These are phyloP conservation scores for Rhagoletis zephyria DNA, from an alignment of 1,140 invertebrate genomes.

Conservation along the genomic window DNA sequence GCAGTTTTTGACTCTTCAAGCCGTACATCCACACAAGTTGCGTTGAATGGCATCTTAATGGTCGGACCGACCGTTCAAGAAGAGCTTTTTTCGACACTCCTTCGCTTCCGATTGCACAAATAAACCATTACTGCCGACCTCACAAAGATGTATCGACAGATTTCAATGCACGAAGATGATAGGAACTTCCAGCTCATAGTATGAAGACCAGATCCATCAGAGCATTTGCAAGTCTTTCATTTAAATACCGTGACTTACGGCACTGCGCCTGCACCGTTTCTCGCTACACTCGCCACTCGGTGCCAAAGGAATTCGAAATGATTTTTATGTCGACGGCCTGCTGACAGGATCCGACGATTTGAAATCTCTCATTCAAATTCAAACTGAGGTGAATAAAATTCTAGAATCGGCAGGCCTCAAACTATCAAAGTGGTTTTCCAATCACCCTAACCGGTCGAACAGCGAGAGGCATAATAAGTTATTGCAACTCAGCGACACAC, in stretches of 20 bases:
- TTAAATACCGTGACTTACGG: constrained; percentile 67
- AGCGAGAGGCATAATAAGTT: not conserved
- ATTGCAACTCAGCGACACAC: not conserved
- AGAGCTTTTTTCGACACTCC: constrained; percentile 65
- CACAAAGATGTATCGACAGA: constrained; percentile 68
- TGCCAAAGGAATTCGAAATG: constrained; percentile 61
- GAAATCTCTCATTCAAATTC: not conserved
- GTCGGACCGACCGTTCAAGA: constrained; percentile 56
- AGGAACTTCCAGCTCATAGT: constrained; percentile 68
- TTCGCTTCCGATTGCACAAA: constrained; percentile 69
- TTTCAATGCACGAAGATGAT: constrained; percentile 59
- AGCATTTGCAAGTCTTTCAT: constrained; percentile 57
- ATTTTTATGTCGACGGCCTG: constrained; percentile 55
- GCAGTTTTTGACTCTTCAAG: constrained; percentile 54
- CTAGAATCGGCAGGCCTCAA: not conserved
- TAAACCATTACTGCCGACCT: constrained; percentile 60
- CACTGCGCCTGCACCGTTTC: constrained; percentile 65
- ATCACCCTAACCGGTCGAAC: not conserved
- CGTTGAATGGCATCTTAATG: constrained; percentile 59
- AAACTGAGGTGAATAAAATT: not conserved
- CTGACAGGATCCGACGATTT: too few relatives aligned
- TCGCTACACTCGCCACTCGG: constrained; percentile 62
- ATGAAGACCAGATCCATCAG: constrained; percentile 62
- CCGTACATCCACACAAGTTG: constrained; percentile 54
- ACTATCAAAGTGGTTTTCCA: constrained; percentile 45